Evolutionary conservation across 1,140 invertebrate species (phyloP).

Genomic region (Carposina sasakii): DNA sequence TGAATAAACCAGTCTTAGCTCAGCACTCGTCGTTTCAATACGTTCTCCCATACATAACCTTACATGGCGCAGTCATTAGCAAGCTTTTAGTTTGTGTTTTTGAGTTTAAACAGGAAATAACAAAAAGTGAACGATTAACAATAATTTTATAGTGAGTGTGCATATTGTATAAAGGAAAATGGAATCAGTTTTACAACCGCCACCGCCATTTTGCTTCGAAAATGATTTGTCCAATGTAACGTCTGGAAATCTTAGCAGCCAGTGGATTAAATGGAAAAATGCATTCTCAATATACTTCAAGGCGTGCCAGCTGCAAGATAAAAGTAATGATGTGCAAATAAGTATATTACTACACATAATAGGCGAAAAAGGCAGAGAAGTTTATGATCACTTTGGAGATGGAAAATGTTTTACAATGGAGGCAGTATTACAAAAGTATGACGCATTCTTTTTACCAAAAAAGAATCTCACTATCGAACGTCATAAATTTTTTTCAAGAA

Average conservation of each 20-base stretch:
- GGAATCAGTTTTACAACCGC: conserved; percentile 13
- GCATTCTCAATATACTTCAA: conserved; percentile 22
- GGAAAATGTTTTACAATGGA: conserved; percentile 7
- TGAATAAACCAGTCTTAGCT: no score
- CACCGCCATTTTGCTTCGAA: conserved; percentile 7
- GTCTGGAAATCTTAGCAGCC: conserved; percentile 11
- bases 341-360: conserved; percentile 12
- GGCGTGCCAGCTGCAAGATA: conserved; percentile 17
- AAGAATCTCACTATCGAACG: conserved; percentile 24
- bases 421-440: conserved; percentile 14
- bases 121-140: no score
- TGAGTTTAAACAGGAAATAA: no score
- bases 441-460: conserved; percentile 24
- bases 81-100: no score
- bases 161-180: background rate
- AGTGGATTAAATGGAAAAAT: conserved; percentile 21
- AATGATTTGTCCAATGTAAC: conserved; percentile 15
- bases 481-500: conserved; percentile 23
- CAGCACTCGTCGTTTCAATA: no score
- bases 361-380: conserved; percentile 15
- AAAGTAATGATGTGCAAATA: conserved; percentile 16
- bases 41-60: no score
- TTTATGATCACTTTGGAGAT: conserved; percentile 22
- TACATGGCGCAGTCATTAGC: no score
- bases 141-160: no score